phyloP scores from a whole-genome alignment of 2,888 invertebrate genomes.

The Coleophora flavipennella region DNA sequence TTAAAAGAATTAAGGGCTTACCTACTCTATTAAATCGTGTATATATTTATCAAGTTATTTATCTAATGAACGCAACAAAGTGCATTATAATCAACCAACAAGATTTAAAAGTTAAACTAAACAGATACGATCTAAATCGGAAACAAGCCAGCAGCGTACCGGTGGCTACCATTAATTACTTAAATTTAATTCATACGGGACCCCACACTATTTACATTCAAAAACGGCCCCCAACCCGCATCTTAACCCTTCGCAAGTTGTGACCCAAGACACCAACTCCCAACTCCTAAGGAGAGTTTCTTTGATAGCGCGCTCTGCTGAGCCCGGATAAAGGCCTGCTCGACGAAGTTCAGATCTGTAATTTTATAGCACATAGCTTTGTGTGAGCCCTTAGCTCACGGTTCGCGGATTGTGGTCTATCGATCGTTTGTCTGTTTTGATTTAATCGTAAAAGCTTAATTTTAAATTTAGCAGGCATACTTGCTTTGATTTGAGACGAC shows the following conservation, averaged over 20 bases:
- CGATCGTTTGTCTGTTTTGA: conserved; percentile 54
- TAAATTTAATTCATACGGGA: conserved; percentile 70
- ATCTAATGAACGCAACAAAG: too few species aligned
- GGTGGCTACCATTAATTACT: conserved; percentile 62
- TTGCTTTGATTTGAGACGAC: too few species aligned
- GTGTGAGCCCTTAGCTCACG: conserved; percentile 53
- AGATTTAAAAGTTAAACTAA: not conserved
- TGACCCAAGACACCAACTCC: conserved; percentile 66
- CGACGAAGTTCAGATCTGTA: conserved; percentile 71
- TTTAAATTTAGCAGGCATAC: too few species aligned
- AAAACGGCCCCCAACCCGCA: conserved; percentile 64
- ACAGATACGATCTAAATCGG: conserved; percentile 2
- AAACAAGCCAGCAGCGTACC: conserved; percentile 12
- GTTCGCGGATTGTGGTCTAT: conserved; percentile 54
- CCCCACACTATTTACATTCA: conserved; percentile 67
- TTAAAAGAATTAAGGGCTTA: too few species aligned
- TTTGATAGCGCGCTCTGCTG: conserved; percentile 70
- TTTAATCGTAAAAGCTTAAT: conserved; percentile 12
- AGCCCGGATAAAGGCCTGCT: conserved; percentile 66
- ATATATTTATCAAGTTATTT: too few species aligned
- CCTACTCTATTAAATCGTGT: too few species aligned
- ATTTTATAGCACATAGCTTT: conserved; percentile 60
- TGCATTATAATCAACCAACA: too few species aligned
- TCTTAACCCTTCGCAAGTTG: conserved; percentile 66
- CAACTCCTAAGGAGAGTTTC: conserved; percentile 68